Percentiles rank a stretch among this genome's conserved stretches.
Evolutionary conservation across 2,113 vertebrate species (phyloP).

Genomic region (Campylomormyrus numenius): DNA sequence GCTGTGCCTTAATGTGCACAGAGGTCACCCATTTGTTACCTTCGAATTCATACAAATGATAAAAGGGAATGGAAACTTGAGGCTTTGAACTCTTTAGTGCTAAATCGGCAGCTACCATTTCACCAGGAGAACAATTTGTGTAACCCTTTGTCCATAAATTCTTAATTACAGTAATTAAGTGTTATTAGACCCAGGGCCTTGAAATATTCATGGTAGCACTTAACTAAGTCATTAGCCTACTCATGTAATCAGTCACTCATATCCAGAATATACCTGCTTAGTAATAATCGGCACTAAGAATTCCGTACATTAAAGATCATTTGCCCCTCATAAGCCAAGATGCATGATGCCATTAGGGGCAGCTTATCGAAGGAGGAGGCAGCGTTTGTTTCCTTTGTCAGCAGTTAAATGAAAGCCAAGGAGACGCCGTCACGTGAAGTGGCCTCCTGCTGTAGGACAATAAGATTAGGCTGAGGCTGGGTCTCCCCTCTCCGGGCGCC

Average conservation of each 20-base stretch:
- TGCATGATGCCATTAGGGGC: not conserved
- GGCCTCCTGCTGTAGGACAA: not conserved
- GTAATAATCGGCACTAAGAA: not conserved
- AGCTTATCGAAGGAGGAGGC: not conserved
- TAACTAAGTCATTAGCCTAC: constrained; percentile 16
- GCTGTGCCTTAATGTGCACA: constrained; percentile 46
- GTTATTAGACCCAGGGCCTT: constrained; percentile 13
- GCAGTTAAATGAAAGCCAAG: not conserved
- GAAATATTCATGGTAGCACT: constrained; percentile 27
- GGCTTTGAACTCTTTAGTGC: constrained; percentile 6
- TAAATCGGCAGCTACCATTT: constrained; percentile 23
- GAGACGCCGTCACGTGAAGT: not conserved
- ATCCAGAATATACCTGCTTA: not conserved
- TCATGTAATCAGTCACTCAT: constrained; percentile 24
- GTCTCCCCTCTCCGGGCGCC: not conserved
- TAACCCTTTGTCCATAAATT: constrained; percentile 30
- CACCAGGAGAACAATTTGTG: constrained; percentile 8
- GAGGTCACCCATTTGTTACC: constrained; percentile 46
- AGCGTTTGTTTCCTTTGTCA: not conserved
- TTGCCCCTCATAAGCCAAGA: not conserved
- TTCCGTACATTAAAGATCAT: constrained; percentile 7
- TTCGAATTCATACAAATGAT: constrained; percentile 42
- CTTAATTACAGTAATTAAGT: constrained; percentile 27
- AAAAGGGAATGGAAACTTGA: constrained; percentile 6
- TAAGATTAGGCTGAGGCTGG: not conserved